These are phyloP conservation scores for Megathymus violae DNA, from an alignment of 1,140 invertebrate species.

Conservation along the genomic window DNA sequence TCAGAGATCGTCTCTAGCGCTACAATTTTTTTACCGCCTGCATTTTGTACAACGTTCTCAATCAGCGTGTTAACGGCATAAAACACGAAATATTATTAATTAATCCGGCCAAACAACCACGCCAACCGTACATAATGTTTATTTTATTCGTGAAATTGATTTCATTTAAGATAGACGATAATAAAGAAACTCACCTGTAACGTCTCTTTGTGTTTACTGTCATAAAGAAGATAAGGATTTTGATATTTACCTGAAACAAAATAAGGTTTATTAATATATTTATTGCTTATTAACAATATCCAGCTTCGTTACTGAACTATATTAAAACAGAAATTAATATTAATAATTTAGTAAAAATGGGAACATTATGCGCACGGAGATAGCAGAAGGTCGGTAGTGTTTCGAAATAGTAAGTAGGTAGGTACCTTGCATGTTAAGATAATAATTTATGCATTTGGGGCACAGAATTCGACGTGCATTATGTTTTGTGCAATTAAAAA, in stretches of 20 bases:
- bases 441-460: conserved; percentile 66
- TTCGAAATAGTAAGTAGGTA: conserved; percentile 53
- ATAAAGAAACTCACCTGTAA: conserved; percentile 45
- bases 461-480: conserved; percentile 38
- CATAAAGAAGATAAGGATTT: conserved; percentile 5
- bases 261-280: conserved; percentile 21
- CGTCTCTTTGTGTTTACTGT: conserved; percentile 29
- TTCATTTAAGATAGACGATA: conserved; percentile 26
- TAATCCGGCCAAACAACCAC: conserved; percentile 31
- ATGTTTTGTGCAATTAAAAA: background rate
- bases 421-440: conserved; percentile 55
- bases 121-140: conserved; percentile 40
- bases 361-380: conserved; percentile 44
- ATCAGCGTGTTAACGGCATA: conserved; percentile 32
- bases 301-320: conserved; percentile 9
- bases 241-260: conserved; percentile 54
- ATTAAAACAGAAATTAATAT: conserved; percentile 23
- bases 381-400: conserved; percentile 59
- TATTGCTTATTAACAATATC: conserved; percentile 21
- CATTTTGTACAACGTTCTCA: conserved; percentile 36
- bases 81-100: conserved; percentile 41
- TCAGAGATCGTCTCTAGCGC: conserved; percentile 33
- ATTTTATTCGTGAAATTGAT: conserved; percentile 36
- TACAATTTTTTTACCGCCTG: conserved; percentile 38
- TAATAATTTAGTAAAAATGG: conserved; percentile 29